Conservation (phyloP, 2,113 vertebrate species). For the Crocuta crocuta region DNA sequence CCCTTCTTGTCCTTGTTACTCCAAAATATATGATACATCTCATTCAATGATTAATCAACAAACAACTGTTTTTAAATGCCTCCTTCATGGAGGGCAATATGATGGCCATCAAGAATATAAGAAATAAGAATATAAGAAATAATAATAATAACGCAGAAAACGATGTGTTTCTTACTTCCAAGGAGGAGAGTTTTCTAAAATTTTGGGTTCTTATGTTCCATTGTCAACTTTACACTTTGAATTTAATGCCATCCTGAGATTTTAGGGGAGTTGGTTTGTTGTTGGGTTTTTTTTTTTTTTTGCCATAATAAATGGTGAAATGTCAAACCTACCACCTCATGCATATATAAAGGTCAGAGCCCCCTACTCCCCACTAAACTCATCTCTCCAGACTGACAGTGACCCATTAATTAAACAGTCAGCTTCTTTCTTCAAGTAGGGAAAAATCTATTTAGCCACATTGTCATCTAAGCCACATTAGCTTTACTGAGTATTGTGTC, state of each 20-base stretch:
- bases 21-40: background rate
- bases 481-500: background rate
- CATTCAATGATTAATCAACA: background rate
- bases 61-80: background rate
- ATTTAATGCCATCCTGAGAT: background rate
- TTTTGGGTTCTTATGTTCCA: background rate
- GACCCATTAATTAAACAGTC: background rate
- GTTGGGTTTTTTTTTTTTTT: background rate
- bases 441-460: background rate
- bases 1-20: background rate
- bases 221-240: background rate
- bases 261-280: background rate
- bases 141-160: background rate
- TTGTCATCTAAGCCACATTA: background rate
- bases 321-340: background rate
- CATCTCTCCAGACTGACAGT: background rate
- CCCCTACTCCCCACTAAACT: background rate
- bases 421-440: background rate
- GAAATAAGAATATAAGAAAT: background rate
- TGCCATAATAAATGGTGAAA: background rate
- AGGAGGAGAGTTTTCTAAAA: background rate
- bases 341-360: background rate
- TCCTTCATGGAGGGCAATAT: background rate
- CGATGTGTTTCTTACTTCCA: background rate
- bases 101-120: background rate